Base-by-base conservation (phyloP, 2,888 invertebrate genomes). In the Epiblema foenella region DNA sequence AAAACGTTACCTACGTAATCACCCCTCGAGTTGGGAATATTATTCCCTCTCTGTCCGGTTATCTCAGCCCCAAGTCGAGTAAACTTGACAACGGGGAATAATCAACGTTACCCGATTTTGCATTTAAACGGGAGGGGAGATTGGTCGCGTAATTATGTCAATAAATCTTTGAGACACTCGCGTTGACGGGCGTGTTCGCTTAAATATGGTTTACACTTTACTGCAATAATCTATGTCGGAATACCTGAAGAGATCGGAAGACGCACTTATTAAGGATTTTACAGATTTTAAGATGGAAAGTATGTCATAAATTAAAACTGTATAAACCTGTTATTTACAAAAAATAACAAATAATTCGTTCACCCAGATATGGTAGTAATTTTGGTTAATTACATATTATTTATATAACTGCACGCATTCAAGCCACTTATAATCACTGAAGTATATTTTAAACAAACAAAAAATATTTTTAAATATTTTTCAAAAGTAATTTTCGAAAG, bases 91-190 rank as follows among this genome's bases (percentile, higher is more conserved):
- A 15, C 12, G 29, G 42, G 60, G 69, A 52, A 72, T 75, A 73
- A 77, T 75, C 74, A 51, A 49, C 75, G 73, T 76, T 76, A 69
- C 66, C 46, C 70, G 66, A 62, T 69, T 69, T 73, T 73, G 72
- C 72, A 72, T 72, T 68, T 68, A 72, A 67, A 60, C 64, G 71
- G 68, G 33, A 24, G 24, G 42, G 56, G 24, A 63, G 63, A 52
- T 37, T 37, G 63, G 59, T 62, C 46, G 72, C 73, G 74, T 78
- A 79, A 81, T 80, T 79, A 79, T 76, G 73, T 69, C 79, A 76
- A 82, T 81, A 81, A 82, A 81, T 82, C 80, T 77, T 74, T 64
- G 58, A 59, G 64, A 74, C 79, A 75, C 79, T 74, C 72, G 64
- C 63, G 74, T 54, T 75, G 75, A 74, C 73, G 69, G 68, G 74